These are phyloP conservation scores for Polyodon spathula DNA, from an alignment of 2,113 vertebrate species.

Conservation along the genomic window DNA sequence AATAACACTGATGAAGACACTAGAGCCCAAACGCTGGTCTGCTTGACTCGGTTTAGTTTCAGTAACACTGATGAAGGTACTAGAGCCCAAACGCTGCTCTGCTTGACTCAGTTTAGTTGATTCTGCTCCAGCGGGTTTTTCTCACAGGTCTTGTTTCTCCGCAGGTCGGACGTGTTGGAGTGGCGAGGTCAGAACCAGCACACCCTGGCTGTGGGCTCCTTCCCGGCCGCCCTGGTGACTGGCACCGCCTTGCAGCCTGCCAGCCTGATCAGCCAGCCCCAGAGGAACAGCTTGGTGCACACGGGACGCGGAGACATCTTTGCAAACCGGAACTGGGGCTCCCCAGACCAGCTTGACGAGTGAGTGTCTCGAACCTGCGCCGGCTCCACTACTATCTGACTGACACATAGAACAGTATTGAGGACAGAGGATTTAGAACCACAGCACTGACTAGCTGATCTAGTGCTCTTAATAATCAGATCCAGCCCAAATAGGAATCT, in stretches of 20 bases:
- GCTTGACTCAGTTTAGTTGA: not conserved
- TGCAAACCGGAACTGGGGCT: constrained; percentile 40
- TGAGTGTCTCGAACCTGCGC: constrained; percentile 34
- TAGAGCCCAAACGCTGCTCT: no score
- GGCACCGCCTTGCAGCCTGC: not conserved
- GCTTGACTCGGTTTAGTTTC: not conserved
- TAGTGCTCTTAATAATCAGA: no score
- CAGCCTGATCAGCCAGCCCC: constrained; percentile 43
- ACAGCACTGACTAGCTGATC: no score
- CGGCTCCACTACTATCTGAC: not conserved
- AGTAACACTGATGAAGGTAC: not conserved
- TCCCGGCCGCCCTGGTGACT: constrained; percentile 49
- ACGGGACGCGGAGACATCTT: constrained; percentile 44
- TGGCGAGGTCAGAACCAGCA: constrained; percentile 79
- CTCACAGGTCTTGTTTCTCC: not conserved
- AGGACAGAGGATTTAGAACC: not conserved
- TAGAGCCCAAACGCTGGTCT: no score
- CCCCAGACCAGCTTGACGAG: constrained; percentile 45
- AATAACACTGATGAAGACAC: no score
- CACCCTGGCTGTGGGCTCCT: constrained; percentile 60
- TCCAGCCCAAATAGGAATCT: no score
- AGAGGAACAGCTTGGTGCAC: constrained; percentile 55
- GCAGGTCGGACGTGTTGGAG: constrained; percentile 57
- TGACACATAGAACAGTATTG: not conserved
- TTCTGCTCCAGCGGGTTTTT: constrained; percentile 1